Conservation (phyloP, 2,113 vertebrate genomes). For the Cyanistes caeruleus region DNA sequence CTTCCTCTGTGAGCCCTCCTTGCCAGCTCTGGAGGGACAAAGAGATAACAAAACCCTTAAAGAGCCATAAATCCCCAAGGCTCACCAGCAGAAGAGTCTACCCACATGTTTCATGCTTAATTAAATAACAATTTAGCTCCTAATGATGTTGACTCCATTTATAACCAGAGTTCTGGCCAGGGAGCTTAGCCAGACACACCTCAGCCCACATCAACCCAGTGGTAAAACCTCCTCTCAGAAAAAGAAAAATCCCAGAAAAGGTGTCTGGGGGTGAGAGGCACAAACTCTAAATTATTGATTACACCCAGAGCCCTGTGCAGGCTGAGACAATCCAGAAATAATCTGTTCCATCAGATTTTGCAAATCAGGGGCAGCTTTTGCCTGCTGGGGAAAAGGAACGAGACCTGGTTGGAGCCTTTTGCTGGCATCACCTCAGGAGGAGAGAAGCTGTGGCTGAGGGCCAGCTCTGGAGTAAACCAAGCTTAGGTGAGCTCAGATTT, state of each 20-base stretch:
- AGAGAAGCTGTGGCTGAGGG: accelerated
- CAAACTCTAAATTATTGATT: background rate
- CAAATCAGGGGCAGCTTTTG: background rate
- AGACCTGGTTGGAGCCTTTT: background rate
- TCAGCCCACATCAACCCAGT: no score
- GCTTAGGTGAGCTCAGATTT: background rate
- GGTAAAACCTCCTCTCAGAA: background rate
- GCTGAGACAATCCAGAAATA: background rate
- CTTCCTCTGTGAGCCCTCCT: background rate
- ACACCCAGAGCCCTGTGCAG: background rate
- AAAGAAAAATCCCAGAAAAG: background rate
- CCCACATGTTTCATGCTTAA: background rate
- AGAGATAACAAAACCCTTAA: background rate
- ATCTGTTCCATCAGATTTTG: background rate
- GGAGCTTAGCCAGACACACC: background rate
- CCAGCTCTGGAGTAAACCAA: background rate
- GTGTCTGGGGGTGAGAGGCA: no score
- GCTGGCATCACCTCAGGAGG: background rate
- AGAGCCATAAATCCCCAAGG: background rate
- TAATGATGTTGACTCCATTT: background rate
- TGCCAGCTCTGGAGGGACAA: background rate
- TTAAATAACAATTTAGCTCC: background rate
- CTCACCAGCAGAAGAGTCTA: background rate
- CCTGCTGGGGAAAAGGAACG: background rate
- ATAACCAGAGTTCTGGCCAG: accelerated